Evolutionary conservation across 2,888 invertebrate species (phyloP), one percentile per base, ranked within the genome.

Genomic region (Catocala fraxini): DNA sequence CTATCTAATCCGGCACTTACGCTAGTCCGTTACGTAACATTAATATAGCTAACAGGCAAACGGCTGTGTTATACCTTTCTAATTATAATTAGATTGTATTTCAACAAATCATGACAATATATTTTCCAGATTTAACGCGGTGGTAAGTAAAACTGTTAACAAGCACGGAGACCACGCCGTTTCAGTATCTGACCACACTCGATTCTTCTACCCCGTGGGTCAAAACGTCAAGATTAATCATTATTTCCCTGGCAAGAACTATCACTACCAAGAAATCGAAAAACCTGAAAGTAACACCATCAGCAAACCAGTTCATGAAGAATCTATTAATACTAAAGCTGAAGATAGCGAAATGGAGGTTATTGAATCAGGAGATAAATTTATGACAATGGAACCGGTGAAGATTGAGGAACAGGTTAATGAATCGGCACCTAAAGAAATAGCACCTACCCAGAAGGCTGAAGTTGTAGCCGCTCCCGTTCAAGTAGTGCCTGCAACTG

Each of bases 51-150:
- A 25, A 39, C 5, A 39, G 35, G 9, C 7, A 39, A 35, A 39
- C 35, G 9, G 9, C 35, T 39, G 1, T 39, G 35, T 7, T 39
- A 39, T 39, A 9, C 35, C 35, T 39, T 39, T 39, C 35, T 39
- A 39, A 6, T 39, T 7, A 39, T 39, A 7, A 39, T 39, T 39
- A 39, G 35, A 39, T 39, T 7, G 25, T 25, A 3, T 25, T 25
- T 25, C 25, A 25, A 25, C 25, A 25, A 25, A 25, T 4, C 1
- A 25, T 25, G 25, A 25, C 25, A 25, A 25, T 25, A 4, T 25
- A 3, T 25, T 25, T 75, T 75, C 12, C 82, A 95, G 95, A 51
- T 95, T 95, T 71, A 95, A 95, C 74, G 95, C 95, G 5, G 86
- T 95, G 13, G 95, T 95, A 6, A 95, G 94, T 75, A 95, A 95